Base-by-base conservation (phyloP, 1,140 invertebrate genomes). In the Wiebesia pumilae region DNA sequence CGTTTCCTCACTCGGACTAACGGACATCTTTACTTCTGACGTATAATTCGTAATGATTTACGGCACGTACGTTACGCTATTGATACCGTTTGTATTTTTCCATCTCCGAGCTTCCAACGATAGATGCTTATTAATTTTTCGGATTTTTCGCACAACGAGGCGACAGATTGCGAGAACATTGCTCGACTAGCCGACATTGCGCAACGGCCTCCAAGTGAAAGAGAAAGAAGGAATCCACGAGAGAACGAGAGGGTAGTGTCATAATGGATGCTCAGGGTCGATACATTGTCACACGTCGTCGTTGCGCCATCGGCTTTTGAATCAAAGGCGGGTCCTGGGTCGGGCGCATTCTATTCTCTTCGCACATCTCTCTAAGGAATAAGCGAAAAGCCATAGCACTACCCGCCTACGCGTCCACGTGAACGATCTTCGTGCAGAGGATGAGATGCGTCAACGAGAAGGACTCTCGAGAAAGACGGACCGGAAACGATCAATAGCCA, bases 221-320 rank as follows among this genome's bases (percentile, higher is more conserved):
- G 84, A 85, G 67, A 69, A 79, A 85, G 78, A 80, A 58, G 78
- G 65, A 86, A 81, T 81, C 79, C 30, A 47, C 65, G 69, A 75
- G 47, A 81, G 58, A 86, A 81, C 30, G 65, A 54, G 84, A 78
- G 75, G 78, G 75, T 85, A 81, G 79, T 81, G 79, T 86, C 84
- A 81, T 86, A 86, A 87, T 88, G 62, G 84, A 84, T 88, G 58
- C 69, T 77, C 81, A 84, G 54, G 83, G 43, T 87, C 79, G 78
- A 77, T 81, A 83, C 81, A 85, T 80, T 84, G 73, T 87, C 82
- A 71, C 84, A 69, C 84, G 79, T 73, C 71, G 69, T 62, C 75
- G 51, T 27, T 67, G 43, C 16, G 51, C 81, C 69, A 40, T 58
- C 80, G 69, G 33, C 73, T 84, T 84, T 86, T 86, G 79, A 86